phyloP scores from a whole-genome alignment of 2,113 vertebrate species.

The Urocolius indicus region DNA sequence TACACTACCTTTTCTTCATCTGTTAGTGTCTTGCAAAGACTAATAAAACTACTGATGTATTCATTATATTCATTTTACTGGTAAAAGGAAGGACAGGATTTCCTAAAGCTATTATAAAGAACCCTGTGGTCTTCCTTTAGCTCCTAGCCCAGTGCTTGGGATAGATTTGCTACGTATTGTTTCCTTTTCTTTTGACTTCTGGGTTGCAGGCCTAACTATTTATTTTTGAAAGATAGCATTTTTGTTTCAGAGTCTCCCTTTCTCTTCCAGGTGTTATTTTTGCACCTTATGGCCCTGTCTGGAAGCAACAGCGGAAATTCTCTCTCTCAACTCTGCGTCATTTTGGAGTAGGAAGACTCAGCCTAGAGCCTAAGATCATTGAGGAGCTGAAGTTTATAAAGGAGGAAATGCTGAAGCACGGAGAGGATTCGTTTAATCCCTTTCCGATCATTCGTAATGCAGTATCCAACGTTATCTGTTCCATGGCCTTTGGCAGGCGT shows the following conservation, averaged over 20 bases:
- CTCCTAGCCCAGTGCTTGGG: not conserved
- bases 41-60: not conserved
- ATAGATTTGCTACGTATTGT: not conserved
- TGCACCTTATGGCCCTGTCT: slow-evolving; percentile 89
- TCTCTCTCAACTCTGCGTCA: slow-evolving; percentile 88
- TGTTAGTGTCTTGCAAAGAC: not conserved
- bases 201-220: not conserved
- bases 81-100: not conserved
- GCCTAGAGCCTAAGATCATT: slow-evolving; percentile 90
- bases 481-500: slow-evolving; percentile 88
- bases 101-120: not conserved
- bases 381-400: slow-evolving; percentile 86
- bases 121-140: not conserved
- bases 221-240: not conserved
- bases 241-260: not conserved
- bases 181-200: not conserved
- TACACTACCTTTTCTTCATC: not conserved
- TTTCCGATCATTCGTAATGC: slow-evolving; percentile 83
- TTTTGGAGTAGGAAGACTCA: slow-evolving; percentile 91
- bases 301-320: slow-evolving; percentile 93
- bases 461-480: slow-evolving; percentile 94
- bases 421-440: slow-evolving; percentile 73
- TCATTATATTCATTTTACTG: not conserved
- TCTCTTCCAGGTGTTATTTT: slow-evolving; percentile 89
- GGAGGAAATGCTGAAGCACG: slow-evolving; percentile 82